phyloP scores from a whole-genome alignment of 2,113 vertebrate species.

The Rhabdomys dilectus region DNA sequence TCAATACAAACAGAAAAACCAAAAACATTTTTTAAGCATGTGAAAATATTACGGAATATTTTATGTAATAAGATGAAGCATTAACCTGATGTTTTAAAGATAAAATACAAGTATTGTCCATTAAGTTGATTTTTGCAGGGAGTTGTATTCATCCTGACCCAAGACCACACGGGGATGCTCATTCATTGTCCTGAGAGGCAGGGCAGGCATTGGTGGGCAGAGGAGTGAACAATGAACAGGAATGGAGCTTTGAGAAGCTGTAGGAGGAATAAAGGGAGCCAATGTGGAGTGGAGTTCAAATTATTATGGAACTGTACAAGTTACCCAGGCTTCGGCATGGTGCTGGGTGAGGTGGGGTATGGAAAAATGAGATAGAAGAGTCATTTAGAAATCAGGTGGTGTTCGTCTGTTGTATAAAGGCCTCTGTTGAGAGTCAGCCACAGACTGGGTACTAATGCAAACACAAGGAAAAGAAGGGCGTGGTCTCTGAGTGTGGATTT shows the following conservation, averaged over 20 bases:
- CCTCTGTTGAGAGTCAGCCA: not conserved
- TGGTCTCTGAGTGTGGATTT: not conserved
- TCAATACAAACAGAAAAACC: not conserved
- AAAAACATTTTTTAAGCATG: slow-evolving; percentile 24
- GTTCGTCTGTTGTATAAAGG: not conserved
- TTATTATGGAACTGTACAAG: not conserved
- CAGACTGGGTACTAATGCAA: not conserved
- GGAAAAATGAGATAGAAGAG: not conserved
- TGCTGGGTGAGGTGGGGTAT: no score
- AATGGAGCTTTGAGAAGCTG: not conserved
- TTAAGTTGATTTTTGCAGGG: not conserved
- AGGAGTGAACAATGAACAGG: fast-evolving
- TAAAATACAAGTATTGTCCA: not conserved
- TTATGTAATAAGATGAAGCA: not conserved
- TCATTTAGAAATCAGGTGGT: not conserved
- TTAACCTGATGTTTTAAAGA: slow-evolving; percentile 36
- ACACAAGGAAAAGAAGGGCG: not conserved
- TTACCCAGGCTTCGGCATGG: not conserved
- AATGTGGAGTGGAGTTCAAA: not conserved
- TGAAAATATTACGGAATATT: not conserved
- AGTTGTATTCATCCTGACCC: slow-evolving; percentile 1
- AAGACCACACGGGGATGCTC: not conserved
- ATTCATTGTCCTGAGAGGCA: not conserved
- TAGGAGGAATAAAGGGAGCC: not conserved
- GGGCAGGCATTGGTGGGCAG: not conserved